Evolutionary conservation across 2,113 vertebrate species (phyloP), one percentile per base, ranked within the genome.

Genomic region (Lophotis ruficrista): DNA sequence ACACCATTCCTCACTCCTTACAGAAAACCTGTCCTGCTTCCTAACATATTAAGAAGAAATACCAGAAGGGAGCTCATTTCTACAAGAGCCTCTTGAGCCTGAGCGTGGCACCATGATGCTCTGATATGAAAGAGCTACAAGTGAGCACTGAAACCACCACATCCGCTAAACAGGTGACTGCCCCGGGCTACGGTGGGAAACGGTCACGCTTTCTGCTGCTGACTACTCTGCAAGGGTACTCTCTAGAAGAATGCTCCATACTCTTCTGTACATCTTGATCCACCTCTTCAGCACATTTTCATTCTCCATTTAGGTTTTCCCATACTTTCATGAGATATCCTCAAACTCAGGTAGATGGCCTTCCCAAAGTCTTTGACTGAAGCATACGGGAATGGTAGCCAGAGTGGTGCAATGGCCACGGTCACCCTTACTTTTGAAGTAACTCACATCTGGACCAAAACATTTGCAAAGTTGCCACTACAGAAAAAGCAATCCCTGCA

Each of bases 121-220:
- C 70, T 21, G 35, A 5, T 37, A 17, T 33, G 24, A 17, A 38
- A 85, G 35, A 56, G 33, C 31, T 53, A 23, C 25, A 7, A 72
- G 30, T 66, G 31, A 56, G 48, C 11, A 0, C 48, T 38, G 30
- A 82, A 68, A 24, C 33, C 37, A 28, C 58, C 35, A 19, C 12
- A 12, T 35, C 17, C 28, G 41, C 75, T 51, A 13, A 35, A 47
- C 21, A 10, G 31, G 50, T 47, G 21, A 22, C 22, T 53, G 4
- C 35, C 37, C 14, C 3, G 1, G 24, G 14, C 27, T 35, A 18
- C 0, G 0, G 13, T 20, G 58, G 35, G 45, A 41, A 69, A 70
- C 1, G 2, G 27, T 22, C 38, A 27, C 18, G 43, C 58, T 48
- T 70, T 47, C 45, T 47, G 37, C n/a, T 43, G 16, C 27, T 38